phyloP scores from a whole-genome alignment of 1,140 invertebrate genomes.

The Oncopodura yosiiana region DNA sequence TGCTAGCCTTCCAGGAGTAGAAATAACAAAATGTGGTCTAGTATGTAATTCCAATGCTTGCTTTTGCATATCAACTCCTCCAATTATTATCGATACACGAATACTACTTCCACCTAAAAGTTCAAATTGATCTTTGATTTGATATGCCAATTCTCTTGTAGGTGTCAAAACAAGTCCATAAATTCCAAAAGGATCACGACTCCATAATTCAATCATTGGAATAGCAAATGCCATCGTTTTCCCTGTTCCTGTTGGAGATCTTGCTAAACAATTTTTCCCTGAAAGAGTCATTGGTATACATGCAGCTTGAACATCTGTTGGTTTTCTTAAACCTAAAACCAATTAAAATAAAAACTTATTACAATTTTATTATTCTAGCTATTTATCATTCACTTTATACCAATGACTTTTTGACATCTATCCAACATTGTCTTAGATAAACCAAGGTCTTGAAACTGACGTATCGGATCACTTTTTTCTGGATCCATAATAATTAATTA shows the following conservation, averaged over 20 bases:
- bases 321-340: slow-evolving; percentile 41
- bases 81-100: slow-evolving; percentile 71
- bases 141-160: slow-evolving; percentile 55
- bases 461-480: no score
- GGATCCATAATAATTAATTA: no score
- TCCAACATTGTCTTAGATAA: no score
- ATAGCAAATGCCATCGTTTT: slow-evolving; percentile 95
- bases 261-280: slow-evolving; percentile 49
- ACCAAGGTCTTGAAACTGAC: no score
- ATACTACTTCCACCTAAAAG: slow-evolving; percentile 76
- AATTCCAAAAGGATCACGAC: slow-evolving; percentile 86
- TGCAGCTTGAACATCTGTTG: slow-evolving; percentile 42
- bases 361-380: no score
- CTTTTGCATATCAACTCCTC: slow-evolving; percentile 83
- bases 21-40: slow-evolving; percentile 85
- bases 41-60: slow-evolving; percentile 78
- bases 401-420: no score
- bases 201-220: slow-evolving; percentile 83
- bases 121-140: slow-evolving; percentile 87
- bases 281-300: slow-evolving; percentile 43
- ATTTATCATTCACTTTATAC: no score
- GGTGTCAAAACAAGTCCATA: slow-evolving; percentile 92
- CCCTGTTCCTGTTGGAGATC: slow-evolving; percentile 80
- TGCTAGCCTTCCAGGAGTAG: slow-evolving; percentile 79
- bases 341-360: no score